Percentiles rank a stretch among this genome's conserved stretches.
phyloP scores from a whole-genome alignment of 1,140 invertebrate genomes.

The Leptinotarsa defecta region DNA sequence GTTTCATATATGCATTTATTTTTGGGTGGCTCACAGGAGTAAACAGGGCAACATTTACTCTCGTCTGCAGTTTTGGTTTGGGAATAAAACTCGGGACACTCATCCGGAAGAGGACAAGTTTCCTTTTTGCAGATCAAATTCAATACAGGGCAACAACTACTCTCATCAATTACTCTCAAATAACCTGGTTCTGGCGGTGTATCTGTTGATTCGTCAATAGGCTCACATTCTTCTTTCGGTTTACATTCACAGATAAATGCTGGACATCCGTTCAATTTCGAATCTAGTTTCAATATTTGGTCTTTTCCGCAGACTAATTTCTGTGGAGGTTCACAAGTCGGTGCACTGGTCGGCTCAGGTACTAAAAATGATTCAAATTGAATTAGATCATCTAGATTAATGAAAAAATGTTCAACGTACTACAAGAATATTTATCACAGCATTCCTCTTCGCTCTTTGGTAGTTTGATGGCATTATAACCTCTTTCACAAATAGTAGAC shows the following conservation, averaged over 20 bases:
- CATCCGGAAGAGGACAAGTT: conserved; percentile 63
- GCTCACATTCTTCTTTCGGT: conserved; percentile 69
- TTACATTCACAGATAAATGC: conserved; percentile 76
- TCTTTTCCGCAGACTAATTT: conserved; percentile 72
- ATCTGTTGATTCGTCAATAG: conserved; percentile 54
- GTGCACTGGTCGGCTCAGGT: conserved; percentile 58
- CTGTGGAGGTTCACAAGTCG: conserved; percentile 65
- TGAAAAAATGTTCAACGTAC: conserved; percentile 52
- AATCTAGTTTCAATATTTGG: conserved; percentile 69
- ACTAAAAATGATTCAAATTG: conserved; percentile 52
- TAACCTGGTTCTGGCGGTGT: conserved; percentile 63
- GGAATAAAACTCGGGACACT: conserved; percentile 66
- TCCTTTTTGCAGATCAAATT: conserved; percentile 64
- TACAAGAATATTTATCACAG: conserved; percentile 71
- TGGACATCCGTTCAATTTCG: conserved; percentile 64
- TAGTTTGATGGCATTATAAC: conserved; percentile 59
- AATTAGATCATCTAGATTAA: not conserved
- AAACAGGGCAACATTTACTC: conserved; percentile 68
- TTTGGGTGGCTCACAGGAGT: conserved; percentile 69
- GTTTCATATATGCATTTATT: conserved; percentile 71
- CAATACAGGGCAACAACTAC: conserved; percentile 67
- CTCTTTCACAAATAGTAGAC: conserved; percentile 65
- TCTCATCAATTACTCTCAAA: conserved; percentile 17
- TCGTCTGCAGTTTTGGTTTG: conserved; percentile 54
- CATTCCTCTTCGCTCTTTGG: conserved; percentile 64